Evolutionary conservation across 2,113 vertebrate genomes (phyloP), one percentile per base, ranked within the genome.

Genomic region (Syngnathus floridae): DNA sequence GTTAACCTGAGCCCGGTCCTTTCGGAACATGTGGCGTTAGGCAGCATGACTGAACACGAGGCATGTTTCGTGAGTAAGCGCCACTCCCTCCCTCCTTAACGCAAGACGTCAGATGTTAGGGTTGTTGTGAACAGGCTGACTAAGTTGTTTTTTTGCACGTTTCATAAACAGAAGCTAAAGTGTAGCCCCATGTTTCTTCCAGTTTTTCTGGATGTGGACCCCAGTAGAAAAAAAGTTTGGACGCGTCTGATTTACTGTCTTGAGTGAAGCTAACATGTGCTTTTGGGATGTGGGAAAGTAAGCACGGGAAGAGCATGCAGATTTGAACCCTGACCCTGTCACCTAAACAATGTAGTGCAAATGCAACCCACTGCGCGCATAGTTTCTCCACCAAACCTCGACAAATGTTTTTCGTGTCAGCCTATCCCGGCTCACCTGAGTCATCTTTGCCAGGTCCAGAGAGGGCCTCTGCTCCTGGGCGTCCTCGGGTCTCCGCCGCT

Each of bases 371-470:
- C 66, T 41, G 57, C 35, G 62, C 45, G 70, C 21, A 59, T 21
- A 59, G 9, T 37, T n/a, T 60, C 37, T 13, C n/a, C 12, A 17
- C 4, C n/a, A 21, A 19, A 21, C 8, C 57, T n/a, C 3, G 19
- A 4, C 26, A 37, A 59, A 31, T 36, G 14, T 62, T 43, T 66
- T 38, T 43, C 12, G 36, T 65, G 64, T 55, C 73, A 14, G 65
- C 48, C 7, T 22, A 71, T 69, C 69, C 21, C 57, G 70, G 62
- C 93, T 92, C 67, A 96, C 95, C 94, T 95, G 95, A 14, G 93
- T 95, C 95, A 96, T 96, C 91, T 96, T 96, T 80, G 92, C 93
- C 16, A 96, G 87, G 86, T 96, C 93, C 74, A 96, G 86, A 8
- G 95, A 96, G 52, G 95, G 95, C 67, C 95, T 86, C 52, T 90